Conservation (phyloP, 2,113 vertebrate species). For the Sialia sialis region DNA sequence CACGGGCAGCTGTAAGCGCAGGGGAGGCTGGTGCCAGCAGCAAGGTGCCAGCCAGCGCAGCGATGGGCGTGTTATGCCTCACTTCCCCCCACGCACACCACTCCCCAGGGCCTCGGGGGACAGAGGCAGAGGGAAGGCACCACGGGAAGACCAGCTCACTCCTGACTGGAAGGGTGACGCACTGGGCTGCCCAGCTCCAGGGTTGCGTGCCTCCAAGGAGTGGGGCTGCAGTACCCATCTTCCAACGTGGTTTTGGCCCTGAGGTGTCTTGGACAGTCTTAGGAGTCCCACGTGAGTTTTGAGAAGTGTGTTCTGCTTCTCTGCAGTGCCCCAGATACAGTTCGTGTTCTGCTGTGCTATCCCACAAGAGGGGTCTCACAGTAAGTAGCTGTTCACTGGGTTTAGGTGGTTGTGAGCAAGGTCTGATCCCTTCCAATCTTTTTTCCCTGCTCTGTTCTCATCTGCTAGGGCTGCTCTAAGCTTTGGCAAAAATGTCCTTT, state of each 20-base stretch:
- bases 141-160: not conserved
- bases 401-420: not conserved
- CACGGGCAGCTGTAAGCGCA: rapidly evolving
- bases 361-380: not conserved
- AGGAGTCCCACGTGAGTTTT: rapidly evolving
- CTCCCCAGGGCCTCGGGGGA: not conserved
- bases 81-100: not conserved
- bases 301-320: not conserved
- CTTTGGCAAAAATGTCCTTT: not conserved
- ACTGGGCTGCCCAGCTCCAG: rapidly evolving
- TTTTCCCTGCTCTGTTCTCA: not conserved
- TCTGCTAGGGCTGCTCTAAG: not conserved
- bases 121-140: not conserved
- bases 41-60: not conserved
- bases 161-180: not conserved
- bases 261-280: not conserved
- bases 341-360: not conserved
- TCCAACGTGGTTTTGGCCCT: rapidly evolving
- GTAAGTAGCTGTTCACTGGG: not conserved
- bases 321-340: not conserved
- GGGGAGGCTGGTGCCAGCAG: not conserved
- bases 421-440: not conserved
- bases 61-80: not conserved
- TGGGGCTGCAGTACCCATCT: rapidly evolving
- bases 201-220: rapidly evolving